These are phyloP conservation scores for Trachops cirrhosus DNA, from an alignment of 2,797 vertebrate genomes.

Conservation along the genomic window DNA sequence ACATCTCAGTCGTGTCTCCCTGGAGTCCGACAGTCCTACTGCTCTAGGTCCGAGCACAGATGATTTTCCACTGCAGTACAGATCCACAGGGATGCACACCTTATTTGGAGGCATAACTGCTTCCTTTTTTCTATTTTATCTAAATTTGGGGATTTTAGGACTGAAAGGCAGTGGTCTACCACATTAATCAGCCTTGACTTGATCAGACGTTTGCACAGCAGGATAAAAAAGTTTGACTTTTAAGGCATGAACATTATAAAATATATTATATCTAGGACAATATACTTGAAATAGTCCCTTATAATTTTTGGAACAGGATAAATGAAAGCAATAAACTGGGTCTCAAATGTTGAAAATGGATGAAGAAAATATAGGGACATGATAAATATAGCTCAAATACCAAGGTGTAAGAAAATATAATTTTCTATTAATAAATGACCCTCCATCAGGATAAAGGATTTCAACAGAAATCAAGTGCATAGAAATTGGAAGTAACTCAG, in stretches of 20 bases:
- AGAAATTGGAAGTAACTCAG: neutral
- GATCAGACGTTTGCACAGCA: neutral
- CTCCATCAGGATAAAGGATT: neutral
- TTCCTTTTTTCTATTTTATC: neutral
- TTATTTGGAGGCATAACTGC: neutral
- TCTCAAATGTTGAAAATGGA: neutral
- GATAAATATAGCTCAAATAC: neutral
- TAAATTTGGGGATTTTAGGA: neutral
- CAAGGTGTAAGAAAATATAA: neutral
- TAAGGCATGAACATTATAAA: neutral
- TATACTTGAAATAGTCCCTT: neutral
- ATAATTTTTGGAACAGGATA: neutral
- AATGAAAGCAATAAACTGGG: neutral
- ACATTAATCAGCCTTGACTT: neutral
- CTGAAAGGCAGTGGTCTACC: neutral
- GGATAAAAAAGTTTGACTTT: neutral
- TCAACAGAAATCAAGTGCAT: neutral
- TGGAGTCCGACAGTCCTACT: rapidly evolving
- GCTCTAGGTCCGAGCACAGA: neutral
- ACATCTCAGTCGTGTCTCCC: neutral
- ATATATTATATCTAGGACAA: neutral
- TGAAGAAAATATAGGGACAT: neutral
- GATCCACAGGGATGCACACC: rapidly evolving
- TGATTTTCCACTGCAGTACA: neutral
- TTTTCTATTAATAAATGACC: constrained; percentile 5